Evolutionary conservation across 1,140 invertebrate species (phyloP), one percentile per base, ranked within the genome.

Genomic region (Macrobrachium rosenbergii): DNA sequence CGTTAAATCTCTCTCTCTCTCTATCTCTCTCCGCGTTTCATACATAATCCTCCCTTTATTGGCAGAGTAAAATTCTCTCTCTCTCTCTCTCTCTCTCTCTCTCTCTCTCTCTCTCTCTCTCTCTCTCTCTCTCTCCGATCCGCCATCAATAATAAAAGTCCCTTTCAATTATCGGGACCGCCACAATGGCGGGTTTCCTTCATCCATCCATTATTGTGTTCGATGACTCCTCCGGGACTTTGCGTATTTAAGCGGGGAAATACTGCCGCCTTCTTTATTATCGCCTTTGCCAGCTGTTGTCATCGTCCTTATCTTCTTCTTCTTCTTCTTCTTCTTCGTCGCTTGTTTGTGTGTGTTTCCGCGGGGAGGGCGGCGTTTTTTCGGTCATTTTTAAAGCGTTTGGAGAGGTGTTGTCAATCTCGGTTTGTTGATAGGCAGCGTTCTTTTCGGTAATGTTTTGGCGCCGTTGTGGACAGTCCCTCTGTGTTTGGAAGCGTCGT

Each of bases 51-150:
- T 5, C 10, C 67, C 12, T 21, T 72, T 21, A 23, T 21, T 72
- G 21, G 21, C 67, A 72, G 5, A 3, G 1, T 37, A 21, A 14
- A 23, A 21, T 11, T 16, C 67, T n/a, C 11, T 12, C 67, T 23
- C 67, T n/a, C 67, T n/a, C 67, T 37, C 67, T n/a, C 67, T 37
- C 67, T 16, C 67, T 37, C 37, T 72, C 67, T 72, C 67, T 16
- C 67, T n/a, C 11, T 12, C 67, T 23, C 67, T n/a, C 67, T n/a
- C 67, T 37, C 67, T n/a, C 67, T 37, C 67, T 16, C 67, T 37
- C 37, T 72, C 67, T 72, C 37, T 12, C 37, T 72, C 12, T 72
- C 37, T n/a, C 37, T 12, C 37, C 37, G 37, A 14, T 72, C 67
- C 3, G 3, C 28, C 28, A 37, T 37, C n/a, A n/a, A n/a, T 37